Evolutionary conservation across 2,113 vertebrate species (phyloP).

Genomic region (Tupaia chinensis): DNA sequence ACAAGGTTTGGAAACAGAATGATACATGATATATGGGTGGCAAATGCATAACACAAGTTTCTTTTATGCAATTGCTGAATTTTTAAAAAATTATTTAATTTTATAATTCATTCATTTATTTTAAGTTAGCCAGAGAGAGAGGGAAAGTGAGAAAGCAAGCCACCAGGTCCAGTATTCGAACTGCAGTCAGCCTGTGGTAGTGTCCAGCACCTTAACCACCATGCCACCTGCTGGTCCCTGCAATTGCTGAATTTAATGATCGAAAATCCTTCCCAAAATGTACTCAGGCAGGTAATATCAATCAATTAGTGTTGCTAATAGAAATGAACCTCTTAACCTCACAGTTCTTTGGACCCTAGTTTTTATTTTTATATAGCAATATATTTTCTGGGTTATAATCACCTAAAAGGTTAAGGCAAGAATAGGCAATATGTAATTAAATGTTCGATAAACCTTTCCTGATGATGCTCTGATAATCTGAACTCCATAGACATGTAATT

Average conservation of each 20-base stretch:
- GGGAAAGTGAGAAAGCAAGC: no score
- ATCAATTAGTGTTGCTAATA: background rate
- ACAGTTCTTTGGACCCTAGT: no score
- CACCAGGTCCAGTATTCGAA: no score
- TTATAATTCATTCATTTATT: no score
- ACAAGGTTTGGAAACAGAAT: background rate
- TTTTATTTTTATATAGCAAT: no score
- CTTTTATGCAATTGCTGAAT: background rate
- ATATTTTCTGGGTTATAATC: background rate
- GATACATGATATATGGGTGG: background rate
- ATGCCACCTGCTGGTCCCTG: no score
- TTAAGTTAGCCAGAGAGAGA: no score
- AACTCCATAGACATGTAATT: background rate
- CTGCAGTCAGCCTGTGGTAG: no score
- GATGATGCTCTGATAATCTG: background rate
- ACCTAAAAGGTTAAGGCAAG: background rate
- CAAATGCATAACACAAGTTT: background rate
- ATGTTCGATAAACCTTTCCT: background rate
- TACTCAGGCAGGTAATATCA: background rate
- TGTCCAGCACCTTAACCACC: no score
- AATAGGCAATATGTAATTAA: background rate
- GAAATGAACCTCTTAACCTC: background rate
- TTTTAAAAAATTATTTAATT: no score
- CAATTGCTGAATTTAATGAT: background rate
- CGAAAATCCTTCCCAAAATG: conserved; percentile 44